These are phyloP conservation scores for Gymnopithys bicolor DNA, from an alignment of 2,797 vertebrate genomes.

Conservation along the genomic window DNA sequence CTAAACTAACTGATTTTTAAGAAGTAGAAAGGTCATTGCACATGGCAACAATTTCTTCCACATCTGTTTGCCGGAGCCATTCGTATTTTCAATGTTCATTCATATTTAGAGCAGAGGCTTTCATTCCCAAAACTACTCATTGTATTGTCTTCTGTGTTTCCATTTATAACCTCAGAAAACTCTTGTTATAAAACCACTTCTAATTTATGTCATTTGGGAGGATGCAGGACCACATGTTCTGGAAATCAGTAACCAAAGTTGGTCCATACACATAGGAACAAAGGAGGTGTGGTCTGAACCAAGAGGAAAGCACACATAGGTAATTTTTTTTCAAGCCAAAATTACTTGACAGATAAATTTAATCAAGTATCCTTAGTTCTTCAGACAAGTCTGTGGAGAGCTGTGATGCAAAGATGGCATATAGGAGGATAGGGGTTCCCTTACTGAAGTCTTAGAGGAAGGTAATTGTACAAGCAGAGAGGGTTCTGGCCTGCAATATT, in stretches of 20 bases:
- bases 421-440: neutral
- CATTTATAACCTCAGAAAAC: neutral
- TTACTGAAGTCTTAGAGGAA: neutral
- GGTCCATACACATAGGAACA: neutral
- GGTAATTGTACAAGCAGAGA: neutral
- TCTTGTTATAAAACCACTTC: neutral
- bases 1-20: neutral
- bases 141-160: neutral
- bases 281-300: neutral
- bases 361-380: neutral
- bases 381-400: neutral
- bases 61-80: neutral
- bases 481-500: neutral
- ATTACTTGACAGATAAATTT: neutral
- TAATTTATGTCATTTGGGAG: neutral
- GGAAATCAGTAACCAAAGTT: neutral
- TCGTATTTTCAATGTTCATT: neutral
- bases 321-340: neutral
- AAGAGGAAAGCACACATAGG: neutral
- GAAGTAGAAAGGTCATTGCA: neutral
- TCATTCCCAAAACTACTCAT: neutral
- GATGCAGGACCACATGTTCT: neutral
- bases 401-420: neutral
- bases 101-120: neutral
- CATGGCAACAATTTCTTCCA: neutral